Percentiles rank a stretch among this genome's conserved stretches.
These are phyloP conservation scores for Dendrocincla tyrannina DNA, from an alignment of 2,797 vertebrate genomes.

Conservation along the genomic window DNA sequence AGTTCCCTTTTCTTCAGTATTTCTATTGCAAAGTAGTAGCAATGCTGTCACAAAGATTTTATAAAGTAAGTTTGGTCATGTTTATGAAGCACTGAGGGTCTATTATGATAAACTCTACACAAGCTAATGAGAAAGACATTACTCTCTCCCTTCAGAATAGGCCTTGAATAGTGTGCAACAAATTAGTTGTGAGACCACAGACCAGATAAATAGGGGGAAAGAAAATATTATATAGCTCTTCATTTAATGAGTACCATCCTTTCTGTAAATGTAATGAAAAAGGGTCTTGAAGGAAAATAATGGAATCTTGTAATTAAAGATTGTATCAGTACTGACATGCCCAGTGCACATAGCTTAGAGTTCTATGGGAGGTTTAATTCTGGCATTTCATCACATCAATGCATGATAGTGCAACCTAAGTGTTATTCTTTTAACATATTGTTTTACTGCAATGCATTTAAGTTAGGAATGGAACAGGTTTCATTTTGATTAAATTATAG, in stretches of 20 bases:
- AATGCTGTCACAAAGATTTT: background rate
- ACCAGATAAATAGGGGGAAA: background rate
- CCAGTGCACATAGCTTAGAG: background rate
- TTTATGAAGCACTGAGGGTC: background rate
- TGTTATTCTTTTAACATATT: background rate
- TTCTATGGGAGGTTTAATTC: background rate
- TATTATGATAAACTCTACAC: background rate
- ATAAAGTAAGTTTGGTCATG: background rate
- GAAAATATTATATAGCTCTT: background rate
- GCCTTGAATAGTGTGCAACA: background rate
- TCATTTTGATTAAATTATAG: background rate
- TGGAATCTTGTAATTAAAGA: constrained; percentile 43
- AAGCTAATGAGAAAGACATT: background rate
- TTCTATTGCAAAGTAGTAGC: background rate
- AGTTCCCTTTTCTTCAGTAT: background rate
- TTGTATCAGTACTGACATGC: background rate
- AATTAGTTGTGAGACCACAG: background rate
- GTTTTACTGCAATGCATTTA: background rate
- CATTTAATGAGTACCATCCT: background rate
- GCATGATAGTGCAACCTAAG: background rate
- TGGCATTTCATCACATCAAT: background rate
- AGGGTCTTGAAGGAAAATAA: constrained; percentile 10
- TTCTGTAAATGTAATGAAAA: constrained; percentile 4
- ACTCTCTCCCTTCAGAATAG: background rate
- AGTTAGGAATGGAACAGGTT: background rate